Conservation (phyloP, 2,113 vertebrate species). For the Sinosuthora webbiana region DNA sequence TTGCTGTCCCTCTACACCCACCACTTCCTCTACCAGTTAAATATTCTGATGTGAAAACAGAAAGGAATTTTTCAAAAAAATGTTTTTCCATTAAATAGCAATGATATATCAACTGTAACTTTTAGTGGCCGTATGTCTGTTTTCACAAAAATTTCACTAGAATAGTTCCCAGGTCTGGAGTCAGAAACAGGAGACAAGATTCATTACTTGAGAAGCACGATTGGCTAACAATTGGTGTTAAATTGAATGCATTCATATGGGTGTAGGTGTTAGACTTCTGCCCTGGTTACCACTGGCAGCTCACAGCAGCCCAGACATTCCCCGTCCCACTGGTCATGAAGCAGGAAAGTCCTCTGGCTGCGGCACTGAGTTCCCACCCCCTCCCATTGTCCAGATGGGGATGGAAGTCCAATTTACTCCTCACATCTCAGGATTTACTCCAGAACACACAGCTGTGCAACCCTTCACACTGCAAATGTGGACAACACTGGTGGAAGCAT, state of each 20-base stretch:
- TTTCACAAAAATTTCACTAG: background rate
- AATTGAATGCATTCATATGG: background rate
- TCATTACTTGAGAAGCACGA: background rate
- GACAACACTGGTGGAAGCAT: background rate
- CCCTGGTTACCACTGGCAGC: background rate
- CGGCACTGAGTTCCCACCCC: background rate
- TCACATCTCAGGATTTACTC: fast-evolving
- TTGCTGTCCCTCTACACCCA: background rate
- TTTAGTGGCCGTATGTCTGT: background rate
- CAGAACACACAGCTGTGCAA: background rate
- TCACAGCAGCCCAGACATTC: fast-evolving
- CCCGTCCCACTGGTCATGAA: fast-evolving
- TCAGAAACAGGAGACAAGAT: background rate
- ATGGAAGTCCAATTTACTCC: background rate
- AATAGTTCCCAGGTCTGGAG: background rate
- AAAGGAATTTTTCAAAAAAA: background rate
- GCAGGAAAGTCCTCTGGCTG: background rate
- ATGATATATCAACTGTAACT: background rate
- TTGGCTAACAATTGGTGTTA: fast-evolving
- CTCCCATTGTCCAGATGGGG: background rate
- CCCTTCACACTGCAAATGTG: background rate
- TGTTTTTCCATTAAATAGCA: background rate
- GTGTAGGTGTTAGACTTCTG: background rate
- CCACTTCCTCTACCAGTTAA: background rate
- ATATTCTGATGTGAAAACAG: background rate